Evolutionary conservation across 2,888 invertebrate genomes (phyloP).

Genomic region (Homarus gammarus): DNA sequence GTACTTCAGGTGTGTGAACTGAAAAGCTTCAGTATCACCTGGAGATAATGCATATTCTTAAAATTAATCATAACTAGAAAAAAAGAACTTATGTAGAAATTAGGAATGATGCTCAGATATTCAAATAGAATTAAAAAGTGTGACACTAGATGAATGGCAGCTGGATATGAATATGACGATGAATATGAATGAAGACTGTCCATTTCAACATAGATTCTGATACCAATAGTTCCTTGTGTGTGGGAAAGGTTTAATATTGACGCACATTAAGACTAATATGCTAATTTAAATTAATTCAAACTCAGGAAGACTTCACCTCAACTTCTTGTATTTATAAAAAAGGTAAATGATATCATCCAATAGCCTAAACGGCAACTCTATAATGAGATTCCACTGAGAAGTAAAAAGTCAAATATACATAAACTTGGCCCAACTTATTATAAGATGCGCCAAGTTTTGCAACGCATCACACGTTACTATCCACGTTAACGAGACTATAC

Average conservation of each 20-base stretch:
- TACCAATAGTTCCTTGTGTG: too few relatives aligned
- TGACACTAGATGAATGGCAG: too few relatives aligned
- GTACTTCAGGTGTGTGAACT: too few relatives aligned
- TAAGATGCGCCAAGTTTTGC: neutral
- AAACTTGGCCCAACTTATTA: conserved; percentile 1
- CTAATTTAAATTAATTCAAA: neutral
- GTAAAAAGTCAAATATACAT: neutral
- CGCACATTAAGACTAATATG: neutral
- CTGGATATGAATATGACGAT: neutral
- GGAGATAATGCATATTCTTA: too few relatives aligned
- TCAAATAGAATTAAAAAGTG: too few relatives aligned
- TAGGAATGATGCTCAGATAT: too few relatives aligned
- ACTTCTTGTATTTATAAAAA: neutral
- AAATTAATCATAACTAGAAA: too few relatives aligned
- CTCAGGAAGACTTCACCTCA: neutral
- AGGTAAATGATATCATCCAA: neutral
- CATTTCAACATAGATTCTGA: too few relatives aligned
- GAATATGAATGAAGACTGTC: neutral
- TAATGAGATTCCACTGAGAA: neutral
- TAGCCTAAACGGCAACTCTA: neutral
- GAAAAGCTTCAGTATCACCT: too few relatives aligned
- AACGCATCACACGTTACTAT: neutral
- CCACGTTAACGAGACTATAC: neutral
- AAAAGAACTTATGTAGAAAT: too few relatives aligned
- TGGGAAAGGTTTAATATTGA: too few relatives aligned